Conservation (phyloP, 2,888 invertebrate genomes). For the Prenolepis imparis region DNA sequence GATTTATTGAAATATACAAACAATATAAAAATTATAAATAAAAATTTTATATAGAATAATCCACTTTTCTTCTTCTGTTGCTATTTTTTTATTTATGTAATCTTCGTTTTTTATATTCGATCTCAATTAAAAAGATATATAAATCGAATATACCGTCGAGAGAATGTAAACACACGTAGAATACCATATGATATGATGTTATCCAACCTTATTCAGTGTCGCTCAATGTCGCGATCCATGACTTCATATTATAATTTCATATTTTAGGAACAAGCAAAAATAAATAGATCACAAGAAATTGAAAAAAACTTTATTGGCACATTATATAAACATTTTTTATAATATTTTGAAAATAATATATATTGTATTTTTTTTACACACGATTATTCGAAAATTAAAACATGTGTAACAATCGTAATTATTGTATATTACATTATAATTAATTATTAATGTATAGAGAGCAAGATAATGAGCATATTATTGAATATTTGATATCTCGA, state of each 20-base stretch:
- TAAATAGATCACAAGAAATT: not conserved
- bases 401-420: not conserved
- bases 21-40: not conserved
- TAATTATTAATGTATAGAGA: not conserved
- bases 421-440: not conserved
- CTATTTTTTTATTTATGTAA: not conserved
- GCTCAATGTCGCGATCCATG: not conserved
- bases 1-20: not conserved
- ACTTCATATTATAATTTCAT: not conserved
- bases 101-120: not conserved
- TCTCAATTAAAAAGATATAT: not conserved
- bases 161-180: not conserved
- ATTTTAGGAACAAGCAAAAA: not conserved
- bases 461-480: not conserved
- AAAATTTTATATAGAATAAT: constrained; percentile 8
- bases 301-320: not conserved
- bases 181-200: no score
- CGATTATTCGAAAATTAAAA: not conserved
- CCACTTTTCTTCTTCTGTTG: not conserved
- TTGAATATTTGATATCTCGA: not conserved
- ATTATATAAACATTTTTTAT: not conserved
- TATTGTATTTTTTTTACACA: not conserved
- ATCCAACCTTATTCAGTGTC: not conserved
- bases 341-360: not conserved
- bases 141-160: not conserved